Conservation (phyloP, 2,888 invertebrate species). For the Barypeithes pellucidus region DNA sequence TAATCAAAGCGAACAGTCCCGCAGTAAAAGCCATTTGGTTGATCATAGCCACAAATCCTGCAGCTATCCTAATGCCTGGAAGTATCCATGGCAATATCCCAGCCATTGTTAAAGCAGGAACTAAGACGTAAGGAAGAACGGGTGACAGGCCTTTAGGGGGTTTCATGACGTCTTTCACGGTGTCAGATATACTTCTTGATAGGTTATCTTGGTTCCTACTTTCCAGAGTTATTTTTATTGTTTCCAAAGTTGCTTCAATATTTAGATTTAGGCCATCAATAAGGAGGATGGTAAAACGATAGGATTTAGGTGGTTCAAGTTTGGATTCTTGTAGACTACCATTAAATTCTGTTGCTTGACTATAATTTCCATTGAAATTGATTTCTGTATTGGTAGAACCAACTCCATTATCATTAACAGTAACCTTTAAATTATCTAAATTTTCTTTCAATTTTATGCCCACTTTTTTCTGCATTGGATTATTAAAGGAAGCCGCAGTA, state of each 20-base stretch:
- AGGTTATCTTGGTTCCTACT: not conserved
- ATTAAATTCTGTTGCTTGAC: no score
- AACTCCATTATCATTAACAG: not conserved
- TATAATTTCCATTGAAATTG: not conserved
- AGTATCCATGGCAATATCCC: conserved; percentile 80
- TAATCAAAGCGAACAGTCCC: conserved; percentile 74
- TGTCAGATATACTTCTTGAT: conserved; percentile 22
- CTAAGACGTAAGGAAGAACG: conserved; percentile 37
- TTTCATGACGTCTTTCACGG: conserved; percentile 19
- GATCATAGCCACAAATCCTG: conserved; percentile 75
- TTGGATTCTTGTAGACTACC: not conserved
- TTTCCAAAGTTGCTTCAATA: not conserved
- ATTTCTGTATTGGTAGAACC: not conserved
- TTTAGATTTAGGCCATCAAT: not conserved
- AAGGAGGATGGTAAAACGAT: not conserved
- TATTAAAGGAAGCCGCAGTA: not conserved
- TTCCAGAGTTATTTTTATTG: not conserved
- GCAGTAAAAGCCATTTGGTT: conserved; percentile 80
- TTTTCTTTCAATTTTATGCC: not conserved
- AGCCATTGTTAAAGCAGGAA: conserved; percentile 69
- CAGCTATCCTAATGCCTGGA: conserved; percentile 80
- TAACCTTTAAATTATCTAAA: not conserved
- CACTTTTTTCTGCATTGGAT: no score
- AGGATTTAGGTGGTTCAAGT: not conserved
- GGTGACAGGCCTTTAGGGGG: conserved; percentile 20